phyloP scores from a whole-genome alignment of 2,797 vertebrate species.

The Mionectes olivaceus region DNA sequence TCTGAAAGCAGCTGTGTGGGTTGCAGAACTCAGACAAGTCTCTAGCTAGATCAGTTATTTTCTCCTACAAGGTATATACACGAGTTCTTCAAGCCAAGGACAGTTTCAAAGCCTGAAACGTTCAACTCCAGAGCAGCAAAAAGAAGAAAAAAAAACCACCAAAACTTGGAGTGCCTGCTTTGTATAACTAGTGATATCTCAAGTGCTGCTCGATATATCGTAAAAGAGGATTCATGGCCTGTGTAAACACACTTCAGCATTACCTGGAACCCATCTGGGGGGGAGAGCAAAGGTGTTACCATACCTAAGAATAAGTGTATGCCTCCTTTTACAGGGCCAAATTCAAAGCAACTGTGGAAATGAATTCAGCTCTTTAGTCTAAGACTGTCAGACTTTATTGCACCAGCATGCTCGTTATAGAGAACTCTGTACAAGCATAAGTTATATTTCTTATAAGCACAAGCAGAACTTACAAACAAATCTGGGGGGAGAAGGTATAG shows the following conservation, averaged over 20 bases:
- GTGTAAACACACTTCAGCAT: background rate
- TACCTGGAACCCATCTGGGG: background rate
- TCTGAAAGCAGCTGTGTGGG: background rate
- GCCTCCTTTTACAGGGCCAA: background rate
- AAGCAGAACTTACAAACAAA: background rate
- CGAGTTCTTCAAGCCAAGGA: background rate
- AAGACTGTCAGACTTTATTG: background rate
- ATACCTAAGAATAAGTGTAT: background rate
- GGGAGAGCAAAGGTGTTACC: background rate
- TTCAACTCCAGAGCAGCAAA: background rate
- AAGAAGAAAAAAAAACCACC: background rate
- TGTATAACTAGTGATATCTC: background rate
- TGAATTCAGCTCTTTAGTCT: background rate
- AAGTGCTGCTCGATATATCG: background rate
- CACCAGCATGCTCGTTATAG: background rate
- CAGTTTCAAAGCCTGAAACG: background rate
- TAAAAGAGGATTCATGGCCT: background rate
- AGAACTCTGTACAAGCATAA: background rate
- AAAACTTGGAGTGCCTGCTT: background rate
- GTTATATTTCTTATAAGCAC: background rate
- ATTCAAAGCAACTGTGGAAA: background rate
- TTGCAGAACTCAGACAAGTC: background rate
- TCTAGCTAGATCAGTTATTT: background rate
- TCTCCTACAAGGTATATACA: background rate
- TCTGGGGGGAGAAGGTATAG: background rate